Conservation (phyloP, 2,113 vertebrate species). For the Emydocephalus ijimae region DNA sequence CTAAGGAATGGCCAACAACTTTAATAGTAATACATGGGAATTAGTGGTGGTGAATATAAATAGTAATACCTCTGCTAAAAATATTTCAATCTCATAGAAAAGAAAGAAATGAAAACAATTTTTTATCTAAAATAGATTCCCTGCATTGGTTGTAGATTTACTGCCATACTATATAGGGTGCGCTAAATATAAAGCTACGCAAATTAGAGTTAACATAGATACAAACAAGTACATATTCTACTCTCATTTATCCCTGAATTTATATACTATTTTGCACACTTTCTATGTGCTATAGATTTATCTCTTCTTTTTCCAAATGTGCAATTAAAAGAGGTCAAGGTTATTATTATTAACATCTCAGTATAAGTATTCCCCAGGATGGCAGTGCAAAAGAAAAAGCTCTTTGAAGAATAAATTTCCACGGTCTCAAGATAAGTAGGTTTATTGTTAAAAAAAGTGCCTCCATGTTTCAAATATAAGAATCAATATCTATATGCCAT, state of each 20-base stretch:
- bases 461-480: background rate
- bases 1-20: constrained; percentile 57
- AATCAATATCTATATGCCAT: background rate
- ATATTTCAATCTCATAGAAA: constrained; percentile 25
- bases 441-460: background rate
- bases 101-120: constrained; percentile 29
- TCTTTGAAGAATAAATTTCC: background rate
- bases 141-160: constrained; percentile 32
- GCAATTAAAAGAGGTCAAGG: background rate
- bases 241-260: background rate
- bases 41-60: constrained; percentile 54
- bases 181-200: constrained; percentile 25
- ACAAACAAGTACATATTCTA: background rate
- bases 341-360: background rate
- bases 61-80: constrained; percentile 40
- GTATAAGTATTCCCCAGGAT: background rate
- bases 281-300: background rate
- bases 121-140: constrained; percentile 36
- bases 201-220: background rate
- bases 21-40: constrained; percentile 50
- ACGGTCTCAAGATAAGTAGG: background rate
- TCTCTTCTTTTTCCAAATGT: background rate
- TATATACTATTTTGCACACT: background rate
- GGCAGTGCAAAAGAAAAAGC: background rate
- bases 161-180: constrained; percentile 35